Evolutionary conservation across 2,888 invertebrate genomes (phyloP), one percentile per base, ranked within the genome.

Genomic region (Pimpla rufipes): DNA sequence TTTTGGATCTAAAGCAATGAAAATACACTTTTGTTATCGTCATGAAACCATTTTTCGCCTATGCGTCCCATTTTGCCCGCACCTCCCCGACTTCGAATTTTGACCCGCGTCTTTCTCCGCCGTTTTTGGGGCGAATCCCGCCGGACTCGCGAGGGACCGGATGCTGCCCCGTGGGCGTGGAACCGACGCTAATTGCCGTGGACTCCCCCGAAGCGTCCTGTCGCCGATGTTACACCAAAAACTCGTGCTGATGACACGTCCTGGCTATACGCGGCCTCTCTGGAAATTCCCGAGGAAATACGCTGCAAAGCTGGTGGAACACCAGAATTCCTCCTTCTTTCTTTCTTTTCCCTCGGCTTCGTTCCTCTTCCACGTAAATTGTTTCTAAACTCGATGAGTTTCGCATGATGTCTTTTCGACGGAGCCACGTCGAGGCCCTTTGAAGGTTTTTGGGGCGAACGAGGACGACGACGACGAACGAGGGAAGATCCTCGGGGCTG

Each of bases 171-270:
- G 42, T n/a, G 55, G 67, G 74, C 67, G 62, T 68, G 70, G 75
- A 77, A 59, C 70, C 79, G 75, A 71, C 45, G 74, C 79, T 83
- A 79, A 83, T 83, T 83, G 74, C 75, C 79, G 79, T 10, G 23
- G 66, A 75, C 70, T 75, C 70, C 57, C 66, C 77, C 52, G 47
- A 52, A 52, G 74, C 47, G 42, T 81, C 57, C 13, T 59, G 23
- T 66, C 29, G 10, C 55, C 29, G 29, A 29, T 3, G 6, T 18
- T 55, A 18, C 55, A 47, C 50, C 57, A 35, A 42, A 68, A 57
- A 45, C 16, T 67, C n/a, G 42, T 47, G 18, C 18, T 8, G 29
- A 67, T 57, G 67, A 68, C 16, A 73, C 3, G 62, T 45, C 42
- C n/a, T n/a, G n/a, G n/a, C n/a, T n/a, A n/a, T n/a, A n/a, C n/a